A percentile compares a stretch with the other conserved stretches of the same genome.
Conservation (phyloP, 2,797 vertebrate species). For the Taeniopygia guttata region DNA sequence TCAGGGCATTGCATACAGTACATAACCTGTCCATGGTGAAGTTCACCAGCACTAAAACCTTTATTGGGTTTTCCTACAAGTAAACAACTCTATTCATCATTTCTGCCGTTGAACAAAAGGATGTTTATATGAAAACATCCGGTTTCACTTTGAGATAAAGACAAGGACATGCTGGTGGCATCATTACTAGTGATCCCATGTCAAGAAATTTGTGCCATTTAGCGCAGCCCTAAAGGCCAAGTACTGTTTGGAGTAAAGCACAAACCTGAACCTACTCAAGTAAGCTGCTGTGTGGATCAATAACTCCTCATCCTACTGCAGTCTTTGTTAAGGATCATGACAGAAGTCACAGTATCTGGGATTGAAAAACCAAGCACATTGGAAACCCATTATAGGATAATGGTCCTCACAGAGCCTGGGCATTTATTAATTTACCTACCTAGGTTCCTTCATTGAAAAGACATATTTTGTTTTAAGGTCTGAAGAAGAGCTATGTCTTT, state of each 20-base stretch:
- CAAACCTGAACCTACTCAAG: background rate
- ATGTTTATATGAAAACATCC: background rate
- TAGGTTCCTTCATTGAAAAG: background rate
- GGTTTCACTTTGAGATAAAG: background rate
- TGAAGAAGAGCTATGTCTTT: background rate
- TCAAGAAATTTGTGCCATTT: background rate
- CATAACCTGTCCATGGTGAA: background rate
- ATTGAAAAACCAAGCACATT: background rate
- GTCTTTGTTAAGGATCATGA: background rate
- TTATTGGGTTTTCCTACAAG: background rate
- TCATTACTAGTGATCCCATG: background rate
- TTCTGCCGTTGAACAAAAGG: background rate
- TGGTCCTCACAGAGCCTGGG: background rate
- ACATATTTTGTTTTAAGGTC: background rate
- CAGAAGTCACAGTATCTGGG: background rate
- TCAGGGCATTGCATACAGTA: background rate
- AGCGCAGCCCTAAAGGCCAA: background rate
- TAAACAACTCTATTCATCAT: background rate
- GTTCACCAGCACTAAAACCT: background rate
- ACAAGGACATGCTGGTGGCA: fast-evolving
- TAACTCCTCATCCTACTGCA: background rate
- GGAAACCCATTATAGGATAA: background rate
- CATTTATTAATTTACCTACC: background rate
- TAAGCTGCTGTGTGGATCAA: background rate
- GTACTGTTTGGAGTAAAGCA: background rate